phyloP scores from a whole-genome alignment of 1,140 invertebrate species.

The Galleria mellonella region DNA sequence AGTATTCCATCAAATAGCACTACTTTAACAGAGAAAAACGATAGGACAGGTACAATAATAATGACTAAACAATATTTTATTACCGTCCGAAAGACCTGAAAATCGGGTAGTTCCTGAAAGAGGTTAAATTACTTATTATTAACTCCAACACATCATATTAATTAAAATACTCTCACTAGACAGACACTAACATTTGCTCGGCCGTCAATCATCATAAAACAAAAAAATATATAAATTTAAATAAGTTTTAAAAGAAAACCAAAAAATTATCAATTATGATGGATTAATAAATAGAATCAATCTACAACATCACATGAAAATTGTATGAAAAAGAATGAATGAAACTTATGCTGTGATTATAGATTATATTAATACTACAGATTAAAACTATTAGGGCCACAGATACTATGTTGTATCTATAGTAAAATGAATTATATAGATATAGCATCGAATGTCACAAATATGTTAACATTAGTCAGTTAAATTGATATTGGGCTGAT shows the following conservation, averaged over 20 bases:
- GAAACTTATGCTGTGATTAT: too few species aligned
- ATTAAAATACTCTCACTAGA: neutral
- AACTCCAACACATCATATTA: neutral
- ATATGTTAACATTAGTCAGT: too few species aligned
- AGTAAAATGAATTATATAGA: too few species aligned
- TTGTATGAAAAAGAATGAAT: too few species aligned
- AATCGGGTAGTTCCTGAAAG: conserved; percentile 74
- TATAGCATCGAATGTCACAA: too few species aligned
- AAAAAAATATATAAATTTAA: conserved; percentile 42
- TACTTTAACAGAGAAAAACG: conserved; percentile 77
- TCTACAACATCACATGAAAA: too few species aligned
- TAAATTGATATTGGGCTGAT: too few species aligned
- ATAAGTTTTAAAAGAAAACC: neutral
- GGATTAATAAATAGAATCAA: too few species aligned
- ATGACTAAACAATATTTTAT: conserved; percentile 79
- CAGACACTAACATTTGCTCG: conserved; percentile 63
- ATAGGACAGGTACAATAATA: conserved; percentile 76
- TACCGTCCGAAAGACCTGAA: conserved; percentile 77
- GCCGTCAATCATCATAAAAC: conserved; percentile 70
- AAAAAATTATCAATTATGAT: too few species aligned
- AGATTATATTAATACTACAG: too few species aligned
- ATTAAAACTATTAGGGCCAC: too few species aligned
- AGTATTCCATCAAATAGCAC: conserved; percentile 76
- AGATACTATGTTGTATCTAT: too few species aligned
- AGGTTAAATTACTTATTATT: conserved; percentile 20